Percentiles rank a stretch among this genome's conserved stretches.
phyloP scores from a whole-genome alignment of 2,888 invertebrate genomes.

The Acanthococcus lagerstroemiae region DNA sequence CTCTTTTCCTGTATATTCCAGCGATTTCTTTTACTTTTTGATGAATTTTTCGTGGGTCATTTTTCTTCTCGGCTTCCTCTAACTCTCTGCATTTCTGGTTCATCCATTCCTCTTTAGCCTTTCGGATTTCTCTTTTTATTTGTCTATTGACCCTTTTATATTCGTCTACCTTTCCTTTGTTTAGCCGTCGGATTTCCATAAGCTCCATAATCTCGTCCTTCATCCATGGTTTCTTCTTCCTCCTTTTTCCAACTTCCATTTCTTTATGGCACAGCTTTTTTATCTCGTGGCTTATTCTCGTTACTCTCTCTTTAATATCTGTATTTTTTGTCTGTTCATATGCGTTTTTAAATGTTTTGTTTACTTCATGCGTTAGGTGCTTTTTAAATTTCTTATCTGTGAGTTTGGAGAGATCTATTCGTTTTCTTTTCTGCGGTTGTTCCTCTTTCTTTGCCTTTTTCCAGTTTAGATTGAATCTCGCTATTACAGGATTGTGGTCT shows the following conservation, averaged over 20 bases:
- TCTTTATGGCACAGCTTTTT: not conserved
- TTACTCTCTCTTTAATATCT: too few species aligned
- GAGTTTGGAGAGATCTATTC: too few species aligned
- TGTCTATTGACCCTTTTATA: not conserved
- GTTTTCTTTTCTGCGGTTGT: too few species aligned
- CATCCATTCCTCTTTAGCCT: not conserved
- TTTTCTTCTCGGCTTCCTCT: not conserved
- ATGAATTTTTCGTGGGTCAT: conserved; percentile 5
- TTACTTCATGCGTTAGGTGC: too few species aligned
- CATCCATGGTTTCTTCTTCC: not conserved
- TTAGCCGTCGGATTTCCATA: not conserved
- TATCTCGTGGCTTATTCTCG: not conserved
- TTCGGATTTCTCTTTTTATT: not conserved
- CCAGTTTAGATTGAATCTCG: conserved; percentile 24
- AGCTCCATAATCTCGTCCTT: not conserved
- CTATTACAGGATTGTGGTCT: not conserved
- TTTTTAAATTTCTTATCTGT: too few species aligned
- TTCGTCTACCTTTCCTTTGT: not conserved
- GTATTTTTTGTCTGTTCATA: too few species aligned
- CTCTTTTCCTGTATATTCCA: not conserved
- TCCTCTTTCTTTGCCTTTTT: too few species aligned
- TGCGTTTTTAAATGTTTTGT: too few species aligned
- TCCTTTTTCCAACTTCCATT: not conserved
- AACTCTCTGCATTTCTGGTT: too few species aligned
- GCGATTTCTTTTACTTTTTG: conserved; percentile 2